Evolutionary conservation across 2,888 invertebrate species (phyloP), one percentile per base, ranked within the genome.

Genomic region (Craniophora ligustri): DNA sequence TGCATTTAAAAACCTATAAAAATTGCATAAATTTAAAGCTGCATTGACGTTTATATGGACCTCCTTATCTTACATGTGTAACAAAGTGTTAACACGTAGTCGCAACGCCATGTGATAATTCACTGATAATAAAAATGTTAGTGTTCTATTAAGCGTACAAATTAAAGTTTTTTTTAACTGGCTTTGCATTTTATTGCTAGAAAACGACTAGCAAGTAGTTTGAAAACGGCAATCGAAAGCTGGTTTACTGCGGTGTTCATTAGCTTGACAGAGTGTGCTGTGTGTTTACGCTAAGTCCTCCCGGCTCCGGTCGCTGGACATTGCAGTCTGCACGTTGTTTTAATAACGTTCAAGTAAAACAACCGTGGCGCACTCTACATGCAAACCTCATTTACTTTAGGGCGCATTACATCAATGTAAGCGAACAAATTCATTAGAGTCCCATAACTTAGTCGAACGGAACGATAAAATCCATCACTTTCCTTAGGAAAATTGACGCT

Each of bases 271-370:
- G 57, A 57, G 74, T 55, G 72, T 78, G 76, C 79, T 78, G 74
- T 55, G 72, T 78, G 76, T 79, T 78, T 78, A 75, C 74, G 45
- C 40, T 40, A 21, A 54, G 54, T 47, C 50, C 13, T 48, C 11
- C 19, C 28, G 18, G 14, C 26, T 14, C 4, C 35, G 8, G 15
- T 14, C 36, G 40, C 23, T 62, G 55, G 23, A 32, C 48, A 61
- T n/a, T n/a, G n/a, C n/a, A n/a, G n/a, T n/a, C 71, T 76, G 76
- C 67, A 72, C 76, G 75, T 69, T 76, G 73, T 78, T 85, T 82
- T 85, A 81, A 82, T 76, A 76, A 75, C 72, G 62, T 78, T 76
- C 65, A 70, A 76, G 66, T 76, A 75, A 79, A 79, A 78, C 75
- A 34, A 56, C 67, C 68, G 48, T 66, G 50, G 59, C 26, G n/a